Conservation (phyloP, 2,113 vertebrate genomes). For the Oreamnos americanus region DNA sequence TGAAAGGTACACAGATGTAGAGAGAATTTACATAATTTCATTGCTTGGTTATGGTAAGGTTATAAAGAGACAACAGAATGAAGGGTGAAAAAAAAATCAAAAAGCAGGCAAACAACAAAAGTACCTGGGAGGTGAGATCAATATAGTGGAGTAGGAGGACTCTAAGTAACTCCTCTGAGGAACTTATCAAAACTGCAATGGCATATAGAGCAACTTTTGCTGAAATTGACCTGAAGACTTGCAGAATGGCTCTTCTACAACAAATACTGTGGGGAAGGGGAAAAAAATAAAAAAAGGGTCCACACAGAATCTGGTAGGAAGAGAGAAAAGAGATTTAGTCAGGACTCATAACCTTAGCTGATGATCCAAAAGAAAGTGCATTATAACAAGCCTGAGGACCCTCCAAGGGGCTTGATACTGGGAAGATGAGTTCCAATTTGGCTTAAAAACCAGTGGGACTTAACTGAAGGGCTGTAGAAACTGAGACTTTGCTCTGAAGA, state of each 20-base stretch:
- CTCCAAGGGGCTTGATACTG: neutral
- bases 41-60: neutral
- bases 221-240: neutral
- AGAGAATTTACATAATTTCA: neutral
- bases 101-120: neutral
- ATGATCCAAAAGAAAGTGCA: neutral
- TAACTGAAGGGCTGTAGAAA: neutral
- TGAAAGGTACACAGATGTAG: neutral
- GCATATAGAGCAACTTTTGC: neutral
- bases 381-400: neutral
- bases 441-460: neutral
- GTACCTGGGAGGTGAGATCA: neutral
- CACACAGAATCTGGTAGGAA: neutral
- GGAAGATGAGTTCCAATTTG: neutral
- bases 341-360: neutral
- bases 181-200: neutral
- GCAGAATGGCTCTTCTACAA: neutral
- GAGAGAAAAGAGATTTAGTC: neutral
- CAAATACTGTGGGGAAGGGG: neutral
- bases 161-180: neutral
- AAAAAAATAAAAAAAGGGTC: too few relatives aligned
- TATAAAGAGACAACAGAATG: neutral
- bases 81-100: neutral
- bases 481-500: neutral
- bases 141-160: neutral